Conservation (phyloP, 2,113 vertebrate genomes). For the Chaenogobius annularis region DNA sequence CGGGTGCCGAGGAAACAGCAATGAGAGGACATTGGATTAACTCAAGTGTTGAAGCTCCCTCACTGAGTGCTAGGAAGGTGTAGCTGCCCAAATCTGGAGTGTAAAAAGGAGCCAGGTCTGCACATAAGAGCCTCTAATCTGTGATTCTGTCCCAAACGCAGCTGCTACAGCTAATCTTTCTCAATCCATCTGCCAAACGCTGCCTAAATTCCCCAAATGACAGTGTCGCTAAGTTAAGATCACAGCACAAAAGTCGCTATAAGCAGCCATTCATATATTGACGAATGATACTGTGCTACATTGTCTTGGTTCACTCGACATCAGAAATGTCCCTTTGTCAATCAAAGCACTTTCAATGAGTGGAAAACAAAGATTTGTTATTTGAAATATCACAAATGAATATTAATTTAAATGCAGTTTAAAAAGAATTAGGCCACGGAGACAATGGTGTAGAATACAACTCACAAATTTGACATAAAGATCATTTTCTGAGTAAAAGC, state of each 20-base stretch:
- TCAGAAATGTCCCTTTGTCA: background rate
- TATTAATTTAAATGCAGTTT: background rate
- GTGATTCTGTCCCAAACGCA: slow-evolving; percentile 81
- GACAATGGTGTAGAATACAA: background rate
- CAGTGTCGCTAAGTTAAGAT: slow-evolving; percentile 65
- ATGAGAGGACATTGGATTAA: slow-evolving; percentile 28
- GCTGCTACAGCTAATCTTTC: slow-evolving; percentile 80
- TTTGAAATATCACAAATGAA: background rate
- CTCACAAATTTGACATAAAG: background rate
- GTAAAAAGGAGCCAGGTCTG: slow-evolving; percentile 77
- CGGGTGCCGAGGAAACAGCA: slow-evolving; percentile 21
- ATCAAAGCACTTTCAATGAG: background rate
- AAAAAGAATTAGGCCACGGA: background rate
- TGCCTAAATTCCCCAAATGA: slow-evolving; percentile 73
- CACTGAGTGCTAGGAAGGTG: slow-evolving; percentile 77
- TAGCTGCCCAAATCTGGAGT: slow-evolving; percentile 77
- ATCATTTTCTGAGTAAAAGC: too few species aligned
- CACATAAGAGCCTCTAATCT: slow-evolving; percentile 80
- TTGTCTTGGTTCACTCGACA: background rate
- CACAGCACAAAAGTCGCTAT: slow-evolving; percentile 45
- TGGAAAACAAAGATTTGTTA: background rate
- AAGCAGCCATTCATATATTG: slow-evolving; percentile 22
- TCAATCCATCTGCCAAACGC: slow-evolving; percentile 79
- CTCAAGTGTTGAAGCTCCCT: slow-evolving; percentile 70
- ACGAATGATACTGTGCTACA: slow-evolving; percentile 10